phyloP scores from a whole-genome alignment of 2,113 vertebrate species.

The Atrichornis clamosus region DNA sequence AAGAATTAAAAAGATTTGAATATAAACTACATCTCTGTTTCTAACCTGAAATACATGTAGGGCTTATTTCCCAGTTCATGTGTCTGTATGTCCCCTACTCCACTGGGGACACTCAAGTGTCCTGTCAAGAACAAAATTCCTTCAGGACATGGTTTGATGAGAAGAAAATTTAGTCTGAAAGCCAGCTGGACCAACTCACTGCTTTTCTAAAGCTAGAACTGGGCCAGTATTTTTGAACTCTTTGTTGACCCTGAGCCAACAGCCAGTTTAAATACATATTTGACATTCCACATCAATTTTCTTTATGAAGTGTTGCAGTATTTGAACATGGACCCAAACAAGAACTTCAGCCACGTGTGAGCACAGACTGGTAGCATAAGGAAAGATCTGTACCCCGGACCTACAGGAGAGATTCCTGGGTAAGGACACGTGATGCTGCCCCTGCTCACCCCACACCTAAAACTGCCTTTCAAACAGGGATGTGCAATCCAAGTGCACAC shows the following conservation, averaged over 20 bases:
- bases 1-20: background rate
- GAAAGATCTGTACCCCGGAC: accelerated
- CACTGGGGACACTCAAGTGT: background rate
- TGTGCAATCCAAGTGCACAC: background rate
- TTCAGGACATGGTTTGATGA: background rate
- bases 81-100: background rate
- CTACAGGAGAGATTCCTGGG: background rate
- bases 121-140: background rate
- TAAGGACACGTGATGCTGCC: accelerated
- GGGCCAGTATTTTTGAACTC: background rate
- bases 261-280: background rate
- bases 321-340: accelerated
- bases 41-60: background rate
- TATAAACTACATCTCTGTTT: background rate
- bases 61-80: background rate
- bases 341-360: accelerated
- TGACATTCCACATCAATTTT: background rate
- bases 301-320: accelerated
- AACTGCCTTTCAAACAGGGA: background rate
- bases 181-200: background rate
- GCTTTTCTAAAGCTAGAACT: background rate
- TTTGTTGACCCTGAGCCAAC: background rate
- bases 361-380: background rate
- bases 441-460: background rate
- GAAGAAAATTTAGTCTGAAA: background rate